Conservation (phyloP, 2,113 vertebrate species). For the Thomomys bottae region DNA sequence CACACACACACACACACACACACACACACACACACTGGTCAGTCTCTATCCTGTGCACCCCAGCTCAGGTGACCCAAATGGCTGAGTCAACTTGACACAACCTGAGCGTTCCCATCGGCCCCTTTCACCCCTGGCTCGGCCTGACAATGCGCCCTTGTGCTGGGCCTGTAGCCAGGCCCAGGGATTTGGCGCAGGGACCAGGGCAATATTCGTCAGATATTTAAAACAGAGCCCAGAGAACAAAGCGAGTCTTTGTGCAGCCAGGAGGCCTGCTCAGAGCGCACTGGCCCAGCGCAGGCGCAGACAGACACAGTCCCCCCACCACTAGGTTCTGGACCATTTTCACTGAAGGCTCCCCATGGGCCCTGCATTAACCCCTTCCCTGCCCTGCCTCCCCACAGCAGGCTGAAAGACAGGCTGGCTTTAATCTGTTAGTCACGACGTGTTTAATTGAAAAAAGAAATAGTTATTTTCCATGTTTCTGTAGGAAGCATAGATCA, state of each 20-base stretch:
- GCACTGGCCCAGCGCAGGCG: not conserved
- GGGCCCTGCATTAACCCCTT: conserved; percentile 81
- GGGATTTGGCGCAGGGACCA: conserved; percentile 83
- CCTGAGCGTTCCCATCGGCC: conserved; percentile 66
- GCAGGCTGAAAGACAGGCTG: not conserved
- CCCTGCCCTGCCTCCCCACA: not conserved
- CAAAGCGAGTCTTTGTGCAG: conserved; percentile 88
- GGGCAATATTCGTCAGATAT: conserved; percentile 86
- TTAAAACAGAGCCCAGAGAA: conserved; percentile 87
- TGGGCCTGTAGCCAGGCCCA: conserved; percentile 81
- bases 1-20: too few species aligned
- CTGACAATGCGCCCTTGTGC: conserved; percentile 86
- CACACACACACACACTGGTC: rapidly evolving
- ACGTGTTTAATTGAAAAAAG: conserved; percentile 65
- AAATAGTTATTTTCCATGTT: conserved; percentile 54
- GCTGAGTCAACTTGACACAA: conserved; percentile 68
- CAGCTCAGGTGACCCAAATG: conserved; percentile 71
- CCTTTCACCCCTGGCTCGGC: conserved; percentile 40
- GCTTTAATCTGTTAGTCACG: not conserved
- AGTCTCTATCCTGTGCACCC: not conserved
- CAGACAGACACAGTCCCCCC: conserved; percentile 63
- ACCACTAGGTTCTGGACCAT: conserved; percentile 74
- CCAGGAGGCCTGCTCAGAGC: conserved; percentile 25
- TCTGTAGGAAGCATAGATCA: conserved; percentile 60
- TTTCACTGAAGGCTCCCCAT: conserved; percentile 77